Percentiles rank a stretch among this genome's conserved stretches.
Conservation (phyloP, 2,113 vertebrate species). For the Zootoca vivipara region DNA sequence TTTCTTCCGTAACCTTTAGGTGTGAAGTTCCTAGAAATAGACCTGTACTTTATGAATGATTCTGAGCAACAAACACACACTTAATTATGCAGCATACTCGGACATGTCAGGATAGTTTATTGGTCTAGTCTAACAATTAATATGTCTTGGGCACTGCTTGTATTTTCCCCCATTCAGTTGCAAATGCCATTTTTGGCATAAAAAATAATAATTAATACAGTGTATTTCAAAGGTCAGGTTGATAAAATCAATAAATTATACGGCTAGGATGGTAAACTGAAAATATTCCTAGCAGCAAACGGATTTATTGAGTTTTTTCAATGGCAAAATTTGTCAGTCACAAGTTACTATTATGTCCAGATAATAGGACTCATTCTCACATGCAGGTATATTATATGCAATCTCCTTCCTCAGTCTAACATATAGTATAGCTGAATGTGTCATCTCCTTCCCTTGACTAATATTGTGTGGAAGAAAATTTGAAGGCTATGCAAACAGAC, state of each 20-base stretch:
- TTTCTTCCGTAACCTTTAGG: background rate
- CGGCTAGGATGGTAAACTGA: background rate
- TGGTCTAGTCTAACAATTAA: background rate
- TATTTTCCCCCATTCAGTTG: background rate
- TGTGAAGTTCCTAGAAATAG: background rate
- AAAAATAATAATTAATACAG: fast-evolving
- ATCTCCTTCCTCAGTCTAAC: background rate
- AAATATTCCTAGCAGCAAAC: background rate
- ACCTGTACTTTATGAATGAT: constrained; percentile 1
- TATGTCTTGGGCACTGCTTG: fast-evolving
- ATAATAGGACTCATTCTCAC: background rate
- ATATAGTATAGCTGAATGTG: background rate
- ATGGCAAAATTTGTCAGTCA: background rate
- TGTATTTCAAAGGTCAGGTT: background rate
- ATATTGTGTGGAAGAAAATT: background rate
- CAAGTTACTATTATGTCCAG: background rate
- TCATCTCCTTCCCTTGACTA: background rate
- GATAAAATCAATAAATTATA: background rate
- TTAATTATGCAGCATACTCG: background rate
- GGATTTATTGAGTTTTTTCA: background rate
- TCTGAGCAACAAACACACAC: background rate
- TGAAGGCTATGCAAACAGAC: background rate
- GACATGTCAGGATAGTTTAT: background rate
- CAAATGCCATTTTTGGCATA: background rate
- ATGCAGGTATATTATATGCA: background rate